phyloP scores from a whole-genome alignment of 2,797 vertebrate genomes.

The Enteromius anoplus region DNA sequence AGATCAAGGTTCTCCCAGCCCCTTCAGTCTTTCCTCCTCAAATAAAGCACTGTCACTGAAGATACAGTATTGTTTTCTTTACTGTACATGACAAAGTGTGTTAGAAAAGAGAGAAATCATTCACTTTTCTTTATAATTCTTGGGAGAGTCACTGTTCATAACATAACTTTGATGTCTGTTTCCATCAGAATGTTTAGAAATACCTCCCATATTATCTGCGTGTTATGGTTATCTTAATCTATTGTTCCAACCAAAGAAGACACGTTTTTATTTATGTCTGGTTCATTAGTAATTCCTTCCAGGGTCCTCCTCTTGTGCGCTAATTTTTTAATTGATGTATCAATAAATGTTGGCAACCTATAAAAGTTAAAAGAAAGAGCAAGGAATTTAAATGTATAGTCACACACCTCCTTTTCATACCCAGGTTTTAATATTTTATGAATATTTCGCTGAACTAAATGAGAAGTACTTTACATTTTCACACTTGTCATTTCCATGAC shows the following conservation, averaged over 20 bases:
- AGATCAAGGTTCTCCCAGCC: background rate
- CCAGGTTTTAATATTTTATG: background rate
- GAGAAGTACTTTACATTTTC: slow-evolving; percentile 28
- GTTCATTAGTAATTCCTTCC: background rate
- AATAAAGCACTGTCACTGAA: background rate
- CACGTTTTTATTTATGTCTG: background rate
- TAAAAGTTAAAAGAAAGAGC: slow-evolving; percentile 6
- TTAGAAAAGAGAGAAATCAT: background rate
- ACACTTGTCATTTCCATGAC: slow-evolving; percentile 4
- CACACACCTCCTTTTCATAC: background rate
- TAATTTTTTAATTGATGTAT: background rate
- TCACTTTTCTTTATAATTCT: background rate
- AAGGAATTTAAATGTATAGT: background rate
- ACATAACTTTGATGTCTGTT: background rate
- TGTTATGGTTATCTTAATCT: too few species aligned
- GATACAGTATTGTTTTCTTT: background rate
- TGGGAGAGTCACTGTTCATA: background rate
- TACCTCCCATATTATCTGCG: background rate
- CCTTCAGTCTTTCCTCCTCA: background rate
- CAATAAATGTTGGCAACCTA: background rate
- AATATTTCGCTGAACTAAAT: slow-evolving; percentile 15
- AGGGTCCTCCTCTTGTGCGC: background rate
- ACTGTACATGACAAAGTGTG: background rate
- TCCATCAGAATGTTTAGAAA: background rate
- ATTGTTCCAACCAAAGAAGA: background rate